These are phyloP conservation scores for Panthera leo DNA, from an alignment of 2,113 vertebrate genomes.

Conservation along the genomic window DNA sequence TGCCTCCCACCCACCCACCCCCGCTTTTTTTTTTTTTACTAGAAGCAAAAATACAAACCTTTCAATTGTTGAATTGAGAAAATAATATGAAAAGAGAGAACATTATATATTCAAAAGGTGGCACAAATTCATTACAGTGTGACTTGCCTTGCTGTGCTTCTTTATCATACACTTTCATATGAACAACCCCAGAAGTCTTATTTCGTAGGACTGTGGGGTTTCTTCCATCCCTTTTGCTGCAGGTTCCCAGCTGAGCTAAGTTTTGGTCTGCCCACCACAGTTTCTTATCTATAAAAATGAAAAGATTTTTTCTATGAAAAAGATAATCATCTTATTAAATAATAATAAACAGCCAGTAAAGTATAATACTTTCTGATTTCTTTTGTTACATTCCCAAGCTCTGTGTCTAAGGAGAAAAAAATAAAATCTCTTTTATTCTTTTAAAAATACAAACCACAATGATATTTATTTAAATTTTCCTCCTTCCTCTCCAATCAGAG, in stretches of 20 bases:
- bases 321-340: neutral
- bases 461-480: neutral
- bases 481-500: neutral
- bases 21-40: neutral
- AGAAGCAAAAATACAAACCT: neutral
- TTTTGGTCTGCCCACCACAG: slow-evolving; percentile 99
- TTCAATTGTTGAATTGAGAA: neutral
- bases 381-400: neutral
- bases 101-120: neutral
- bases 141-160: slow-evolving; percentile 94
- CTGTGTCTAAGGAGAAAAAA: neutral
- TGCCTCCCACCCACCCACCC: neutral
- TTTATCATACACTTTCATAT: slow-evolving; percentile 98
- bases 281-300: slow-evolving; percentile 90
- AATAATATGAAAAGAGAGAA: neutral
- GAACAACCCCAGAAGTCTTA: slow-evolving; percentile 95
- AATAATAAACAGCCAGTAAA: neutral
- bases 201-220: slow-evolving; percentile 92
- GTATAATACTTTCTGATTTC: slow-evolving; percentile 18
- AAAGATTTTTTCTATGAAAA: neutral
- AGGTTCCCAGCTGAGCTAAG: slow-evolving; percentile 93
- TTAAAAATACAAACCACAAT: neutral
- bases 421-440: neutral
- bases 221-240: slow-evolving; percentile 94
- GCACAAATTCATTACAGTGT: neutral